Conservation (phyloP, 2,888 invertebrate genomes). For the Chloroclystis v-ata region DNA sequence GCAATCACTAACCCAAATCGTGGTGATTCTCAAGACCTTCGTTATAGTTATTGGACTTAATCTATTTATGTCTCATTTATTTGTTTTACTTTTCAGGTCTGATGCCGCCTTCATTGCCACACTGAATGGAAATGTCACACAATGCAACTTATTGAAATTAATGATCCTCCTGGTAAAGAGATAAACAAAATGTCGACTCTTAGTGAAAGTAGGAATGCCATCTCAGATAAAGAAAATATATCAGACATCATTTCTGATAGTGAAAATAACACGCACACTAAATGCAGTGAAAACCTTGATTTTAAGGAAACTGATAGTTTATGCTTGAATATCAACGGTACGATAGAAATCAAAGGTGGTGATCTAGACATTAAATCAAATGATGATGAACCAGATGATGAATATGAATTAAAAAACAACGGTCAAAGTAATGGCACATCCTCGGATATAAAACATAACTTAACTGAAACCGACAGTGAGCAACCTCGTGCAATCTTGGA, state of each 20-base stretch:
- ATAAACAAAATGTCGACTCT: conserved; percentile 53
- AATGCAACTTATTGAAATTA: conserved; percentile 67
- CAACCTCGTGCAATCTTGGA: neutral
- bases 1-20: too few relatives aligned
- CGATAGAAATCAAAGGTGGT: conserved; percentile 19
- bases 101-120: conserved; percentile 30
- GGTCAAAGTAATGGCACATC: conserved; percentile 8
- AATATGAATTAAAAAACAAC: conserved; percentile 1
- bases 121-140: conserved; percentile 49
- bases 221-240: conserved; percentile 35
- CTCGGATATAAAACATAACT: neutral
- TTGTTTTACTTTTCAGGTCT: conserved; percentile 43
- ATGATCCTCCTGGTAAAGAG: conserved; percentile 42
- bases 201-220: conserved; percentile 34
- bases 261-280: conserved; percentile 1
- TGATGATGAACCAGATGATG: neutral
- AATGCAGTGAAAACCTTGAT: conserved; percentile 20
- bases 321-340: conserved; percentile 7
- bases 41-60: too few relatives aligned
- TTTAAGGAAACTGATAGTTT: conserved; percentile 28
- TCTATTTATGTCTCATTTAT: too few relatives aligned
- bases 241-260: neutral
- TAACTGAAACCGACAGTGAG: neutral
- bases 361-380: conserved; percentile 3
- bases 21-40: too few relatives aligned